Evolutionary conservation across 2,113 vertebrate species (phyloP).

Genomic region (Choloepus hoffmanni): DNA sequence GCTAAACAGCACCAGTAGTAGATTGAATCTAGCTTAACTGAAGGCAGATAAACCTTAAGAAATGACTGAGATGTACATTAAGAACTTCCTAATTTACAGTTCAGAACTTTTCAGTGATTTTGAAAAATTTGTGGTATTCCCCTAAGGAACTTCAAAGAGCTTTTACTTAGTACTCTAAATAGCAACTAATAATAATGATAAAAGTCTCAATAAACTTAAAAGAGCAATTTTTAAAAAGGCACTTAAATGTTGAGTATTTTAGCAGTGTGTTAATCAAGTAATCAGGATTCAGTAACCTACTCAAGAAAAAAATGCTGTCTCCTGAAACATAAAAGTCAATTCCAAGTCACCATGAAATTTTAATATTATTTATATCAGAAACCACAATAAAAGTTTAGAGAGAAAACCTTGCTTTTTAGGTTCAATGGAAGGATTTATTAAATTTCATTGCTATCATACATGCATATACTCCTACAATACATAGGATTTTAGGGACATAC

Average conservation of each 20-base stretch:
- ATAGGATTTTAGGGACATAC: neutral
- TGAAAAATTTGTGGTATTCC: neutral
- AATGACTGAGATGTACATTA: neutral
- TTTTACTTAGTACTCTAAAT: neutral
- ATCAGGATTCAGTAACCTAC: neutral
- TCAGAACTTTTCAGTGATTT: neutral
- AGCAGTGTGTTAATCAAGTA: neutral
- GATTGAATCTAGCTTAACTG: neutral
- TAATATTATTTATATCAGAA: neutral
- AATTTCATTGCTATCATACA: neutral
- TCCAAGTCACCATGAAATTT: neutral
- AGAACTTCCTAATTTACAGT: neutral
- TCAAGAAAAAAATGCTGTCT: neutral
- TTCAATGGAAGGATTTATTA: neutral
- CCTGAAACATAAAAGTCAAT: neutral
- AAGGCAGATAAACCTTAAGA: neutral
- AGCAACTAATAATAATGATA: neutral
- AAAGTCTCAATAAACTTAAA: neutral
- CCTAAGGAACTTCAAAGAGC: neutral
- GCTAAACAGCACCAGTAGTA: neutral
- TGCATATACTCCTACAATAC: accelerated
- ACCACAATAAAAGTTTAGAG: neutral
- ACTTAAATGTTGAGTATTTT: neutral
- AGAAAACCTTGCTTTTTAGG: neutral
- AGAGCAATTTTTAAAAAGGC: neutral